Conservation (phyloP, 2,797 vertebrate genomes). For the Loris lydekkerianus region DNA sequence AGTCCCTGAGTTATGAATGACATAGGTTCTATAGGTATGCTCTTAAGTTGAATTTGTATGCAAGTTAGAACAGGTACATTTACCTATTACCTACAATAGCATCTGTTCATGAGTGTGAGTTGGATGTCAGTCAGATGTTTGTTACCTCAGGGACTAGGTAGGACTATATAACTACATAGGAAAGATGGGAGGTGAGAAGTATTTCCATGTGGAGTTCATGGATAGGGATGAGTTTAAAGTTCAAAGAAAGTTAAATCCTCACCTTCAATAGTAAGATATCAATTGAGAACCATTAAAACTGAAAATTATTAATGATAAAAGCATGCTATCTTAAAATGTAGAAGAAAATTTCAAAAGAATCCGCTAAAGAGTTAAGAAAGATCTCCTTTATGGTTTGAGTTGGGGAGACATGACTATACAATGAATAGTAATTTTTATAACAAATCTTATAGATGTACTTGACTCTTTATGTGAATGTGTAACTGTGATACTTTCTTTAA, state of each 20-base stretch:
- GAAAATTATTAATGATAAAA: background rate
- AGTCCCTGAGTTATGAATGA: too few species aligned
- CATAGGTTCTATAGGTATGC: too few species aligned
- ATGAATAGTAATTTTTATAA: conserved; percentile 4
- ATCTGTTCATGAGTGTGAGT: too few species aligned
- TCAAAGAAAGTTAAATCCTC: background rate
- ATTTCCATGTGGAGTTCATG: background rate
- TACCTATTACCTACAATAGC: too few species aligned
- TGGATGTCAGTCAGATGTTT: too few species aligned
- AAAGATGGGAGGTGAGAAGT: background rate
- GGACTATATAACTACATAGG: background rate
- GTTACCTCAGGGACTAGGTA: too few species aligned
- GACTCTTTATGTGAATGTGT: background rate
- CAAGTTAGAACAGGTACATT: too few species aligned
- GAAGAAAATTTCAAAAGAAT: conserved; percentile 23
- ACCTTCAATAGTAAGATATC: background rate
- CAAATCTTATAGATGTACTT: background rate
- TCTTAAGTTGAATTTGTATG: too few species aligned
- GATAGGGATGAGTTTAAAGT: background rate
- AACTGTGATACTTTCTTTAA: background rate
- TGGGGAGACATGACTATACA: background rate
- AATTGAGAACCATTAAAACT: background rate
- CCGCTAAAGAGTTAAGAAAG: background rate
- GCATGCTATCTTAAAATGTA: background rate
- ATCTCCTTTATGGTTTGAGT: background rate